Evolutionary conservation across 2,797 vertebrate species (phyloP), one percentile per base, ranked within the genome.

Genomic region (Smutsia temminckii): DNA sequence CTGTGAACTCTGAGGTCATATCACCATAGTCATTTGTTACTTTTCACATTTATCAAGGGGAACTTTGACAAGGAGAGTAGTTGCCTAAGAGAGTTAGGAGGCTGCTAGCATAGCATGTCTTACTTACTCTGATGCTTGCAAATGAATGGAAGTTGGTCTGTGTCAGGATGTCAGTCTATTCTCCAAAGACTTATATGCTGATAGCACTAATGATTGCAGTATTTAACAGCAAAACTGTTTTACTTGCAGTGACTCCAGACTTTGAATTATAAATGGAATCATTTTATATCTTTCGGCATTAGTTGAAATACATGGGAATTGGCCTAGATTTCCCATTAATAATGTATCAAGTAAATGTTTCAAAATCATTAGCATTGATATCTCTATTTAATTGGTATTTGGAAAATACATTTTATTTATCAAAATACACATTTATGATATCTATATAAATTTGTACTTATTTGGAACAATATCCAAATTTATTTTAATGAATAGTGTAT

Each of bases 181-280:
- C 89, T 97, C 93, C 84, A 49, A 96, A 95, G 93, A 92, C 95
- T 20, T 74, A 71, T 91, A 95, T 80, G 42, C 87, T 90, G 91
- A 80, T 96, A 92, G 93, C 77, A 80, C 66, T 97, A 95, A 93
- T 94, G 77, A 85, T 96, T 94, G 71, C 84, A 95, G 57, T 98
- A 86, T 97, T 97, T 97, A 91, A 95, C 72, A 97, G 46, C 89
- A 93, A 97, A 95, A 84, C 95, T 96, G 27, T 96, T 96, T 97
- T n/a, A 59, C 92, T 98, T 97, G 71, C 37, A 78, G 0, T 95
- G 89, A 80, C 37, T 97, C 91, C 40, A 83, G 95, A 29, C 96
- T 97, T 97, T 96, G 96, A 98, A 92, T 95, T 16, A 93, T 78
- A 57, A 96, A 96, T 94, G 80, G 71, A 69, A 71, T 95, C 49